phyloP scores from a whole-genome alignment of 2,888 invertebrate genomes.

The Lepidochrysops patricia region DNA sequence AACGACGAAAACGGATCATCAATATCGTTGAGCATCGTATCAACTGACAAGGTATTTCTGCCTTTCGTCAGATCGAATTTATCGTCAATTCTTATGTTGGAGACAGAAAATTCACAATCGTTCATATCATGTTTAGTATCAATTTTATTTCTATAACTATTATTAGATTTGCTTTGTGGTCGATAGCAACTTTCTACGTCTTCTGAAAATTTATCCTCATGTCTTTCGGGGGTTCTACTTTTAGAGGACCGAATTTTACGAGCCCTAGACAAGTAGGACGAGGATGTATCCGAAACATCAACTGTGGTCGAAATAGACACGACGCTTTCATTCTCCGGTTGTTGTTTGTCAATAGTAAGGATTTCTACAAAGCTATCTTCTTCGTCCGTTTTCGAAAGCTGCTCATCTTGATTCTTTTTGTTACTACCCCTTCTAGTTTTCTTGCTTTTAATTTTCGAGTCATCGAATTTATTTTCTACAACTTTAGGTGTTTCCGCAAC shows the following conservation, averaged over 20 bases:
- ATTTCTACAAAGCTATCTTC: constrained; percentile 67
- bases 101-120: constrained; percentile 6
- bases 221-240: constrained; percentile 42
- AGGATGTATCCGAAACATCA: constrained; percentile 42
- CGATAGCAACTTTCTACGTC: constrained; percentile 29
- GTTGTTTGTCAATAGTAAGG: constrained; percentile 58
- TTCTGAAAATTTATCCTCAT: constrained; percentile 31
- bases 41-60: constrained; percentile 16
- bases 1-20: not conserved
- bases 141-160: not conserved
- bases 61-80: constrained; percentile 12
- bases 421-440: constrained; percentile 43
- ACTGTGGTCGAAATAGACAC: constrained; percentile 59
- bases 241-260: constrained; percentile 48
- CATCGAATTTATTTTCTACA: constrained; percentile 35
- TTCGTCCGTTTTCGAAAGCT: constrained; percentile 46
- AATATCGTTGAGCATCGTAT: constrained; percentile 4
- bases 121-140: constrained; percentile 9
- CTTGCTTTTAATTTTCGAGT: constrained; percentile 48
- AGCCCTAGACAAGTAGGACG: constrained; percentile 40
- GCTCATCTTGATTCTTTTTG: constrained; percentile 46
- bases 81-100: constrained; percentile 14
- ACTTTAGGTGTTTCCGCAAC: constrained; percentile 28
- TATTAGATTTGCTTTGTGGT: constrained; percentile 17
- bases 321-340: constrained; percentile 47